A percentile compares a stretch with the other conserved stretches of the same genome.
These are phyloP conservation scores for Octopus sinensis DNA, from an alignment of 1,140 invertebrate species.

Conservation along the genomic window DNA sequence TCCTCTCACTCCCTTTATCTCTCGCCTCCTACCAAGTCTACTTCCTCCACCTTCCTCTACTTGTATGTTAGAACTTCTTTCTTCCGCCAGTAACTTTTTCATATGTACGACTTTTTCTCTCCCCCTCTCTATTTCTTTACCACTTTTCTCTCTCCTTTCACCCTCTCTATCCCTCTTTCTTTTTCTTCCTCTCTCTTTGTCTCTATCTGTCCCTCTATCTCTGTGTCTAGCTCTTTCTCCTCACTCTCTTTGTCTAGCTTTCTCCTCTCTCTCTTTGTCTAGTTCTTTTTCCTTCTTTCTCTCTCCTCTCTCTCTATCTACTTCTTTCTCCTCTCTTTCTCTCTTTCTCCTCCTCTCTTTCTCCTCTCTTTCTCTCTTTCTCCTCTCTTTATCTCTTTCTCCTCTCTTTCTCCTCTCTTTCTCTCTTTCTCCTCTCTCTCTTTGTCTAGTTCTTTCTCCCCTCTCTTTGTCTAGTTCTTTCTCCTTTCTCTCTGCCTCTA, in stretches of 20 bases:
- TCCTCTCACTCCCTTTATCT: slow-evolving; percentile 6
- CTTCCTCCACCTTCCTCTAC: not conserved
- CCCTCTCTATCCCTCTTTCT: slow-evolving; percentile 7
- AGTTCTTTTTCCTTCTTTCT: not conserved
- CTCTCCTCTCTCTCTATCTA: not conserved
- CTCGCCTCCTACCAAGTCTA: not conserved
- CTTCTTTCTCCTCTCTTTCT: not conserved
- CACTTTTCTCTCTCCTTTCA: slow-evolving; percentile 19
- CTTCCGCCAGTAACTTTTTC: not conserved
- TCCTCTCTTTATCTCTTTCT: slow-evolving; percentile 13
- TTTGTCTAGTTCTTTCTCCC: not conserved
- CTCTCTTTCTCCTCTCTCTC: not conserved
- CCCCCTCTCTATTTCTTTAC: slow-evolving; percentile 22
- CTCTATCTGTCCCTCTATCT: slow-evolving; percentile 4
- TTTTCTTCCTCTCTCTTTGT: slow-evolving; percentile 12
- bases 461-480: not conserved
- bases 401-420: not conserved
- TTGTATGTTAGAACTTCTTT: not conserved
- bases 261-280: slow-evolving; percentile 11
- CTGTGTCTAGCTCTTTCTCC: slow-evolving; percentile 11
- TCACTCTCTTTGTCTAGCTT: not conserved
- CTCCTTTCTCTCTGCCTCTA: too few relatives aligned
- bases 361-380: slow-evolving; percentile 10
- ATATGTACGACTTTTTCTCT: slow-evolving; percentile 18
- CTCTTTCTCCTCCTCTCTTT: not conserved